Base-by-base conservation (phyloP, 1,140 invertebrate genomes). In the Microplitis demolitor region DNA sequence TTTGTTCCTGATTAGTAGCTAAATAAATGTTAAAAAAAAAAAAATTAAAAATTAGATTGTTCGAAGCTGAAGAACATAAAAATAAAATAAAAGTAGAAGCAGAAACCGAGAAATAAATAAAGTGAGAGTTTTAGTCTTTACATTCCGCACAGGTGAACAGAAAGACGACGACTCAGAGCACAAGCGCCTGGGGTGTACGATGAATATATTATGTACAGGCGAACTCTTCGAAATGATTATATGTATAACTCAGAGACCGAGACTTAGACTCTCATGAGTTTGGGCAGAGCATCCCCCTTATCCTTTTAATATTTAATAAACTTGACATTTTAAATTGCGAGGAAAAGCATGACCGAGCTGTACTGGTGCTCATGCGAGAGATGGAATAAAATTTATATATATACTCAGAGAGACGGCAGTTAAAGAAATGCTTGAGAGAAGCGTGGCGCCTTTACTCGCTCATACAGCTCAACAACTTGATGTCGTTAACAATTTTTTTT, bases 271-370 rank as follows among this genome's bases (percentile, higher is more conserved):
- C 53, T 58, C 67, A 34, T 34, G 67, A 69, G 54, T 69, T 69
- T 69, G 13, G 9, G 31, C 37, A 14, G 54, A 69, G 54, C 56
- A 37, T 45, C 37, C 66, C 33, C 51, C 51, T 37, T 34, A 34
- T 64, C 33, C 62, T 69, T 70, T 70, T 70, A 70, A 70, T 70
- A 70, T 70, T 70, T 61, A 70, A 70, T 70, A 70, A 70, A 62
- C 56, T 39, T 45, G 54, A 39, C 68, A 31, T 70, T 70, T 70
- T 70, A 70, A 70, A 70, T 70, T 70, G 68, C 68, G 56, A 70
- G 60, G 68, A 70, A 70, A 70, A 70, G 58, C 58, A 39, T 58
- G 58, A 31, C 39, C n/a, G 39, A 34, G 51, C 50, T 67, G 31
- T 54, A 11, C 5, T 16, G 37, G 35, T 61, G 14, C 68, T 70